These are phyloP conservation scores for Drosophila saltans DNA, from an alignment of 1,140 invertebrate genomes.

Conservation along the genomic window DNA sequence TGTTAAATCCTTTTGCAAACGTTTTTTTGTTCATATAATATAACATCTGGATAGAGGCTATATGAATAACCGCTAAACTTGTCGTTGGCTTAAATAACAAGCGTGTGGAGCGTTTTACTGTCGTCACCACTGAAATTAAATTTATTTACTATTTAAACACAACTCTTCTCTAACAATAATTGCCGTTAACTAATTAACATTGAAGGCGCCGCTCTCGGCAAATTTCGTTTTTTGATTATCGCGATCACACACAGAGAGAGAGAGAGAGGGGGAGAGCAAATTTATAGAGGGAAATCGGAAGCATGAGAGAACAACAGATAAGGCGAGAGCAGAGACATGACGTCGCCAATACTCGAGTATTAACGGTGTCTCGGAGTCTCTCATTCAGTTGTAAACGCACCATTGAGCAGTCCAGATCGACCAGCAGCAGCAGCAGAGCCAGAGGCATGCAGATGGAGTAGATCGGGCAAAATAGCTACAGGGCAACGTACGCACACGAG, in stretches of 20 bases:
- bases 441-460: conserved; percentile 15
- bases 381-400: conserved; percentile 47
- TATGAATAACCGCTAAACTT: too few relatives aligned
- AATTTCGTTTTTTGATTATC: conserved; percentile 45
- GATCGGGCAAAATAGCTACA: conserved; percentile 21
- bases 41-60: too few relatives aligned
- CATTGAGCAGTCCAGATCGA: conserved; percentile 52
- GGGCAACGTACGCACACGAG: conserved; percentile 52
- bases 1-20: too few relatives aligned
- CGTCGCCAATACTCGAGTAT: conserved; percentile 24
- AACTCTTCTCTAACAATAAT: conserved; percentile 1
- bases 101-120: neutral
- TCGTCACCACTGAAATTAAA: neutral
- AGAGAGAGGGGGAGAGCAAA: neutral
- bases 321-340: conserved; percentile 35
- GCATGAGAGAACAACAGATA: neutral
- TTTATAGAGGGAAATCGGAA: neutral
- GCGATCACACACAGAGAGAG: conserved; percentile 1
- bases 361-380: conserved; percentile 14
- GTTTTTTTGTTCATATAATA: too few relatives aligned
- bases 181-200: conserved; percentile 49
- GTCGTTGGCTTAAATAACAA: too few relatives aligned
- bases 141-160: neutral
- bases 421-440: neutral
- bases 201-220: conserved; percentile 17